Percentiles rank a stretch among this genome's conserved stretches.
Conservation (phyloP, 2,113 vertebrate species). For the Megaceryle torquata region DNA sequence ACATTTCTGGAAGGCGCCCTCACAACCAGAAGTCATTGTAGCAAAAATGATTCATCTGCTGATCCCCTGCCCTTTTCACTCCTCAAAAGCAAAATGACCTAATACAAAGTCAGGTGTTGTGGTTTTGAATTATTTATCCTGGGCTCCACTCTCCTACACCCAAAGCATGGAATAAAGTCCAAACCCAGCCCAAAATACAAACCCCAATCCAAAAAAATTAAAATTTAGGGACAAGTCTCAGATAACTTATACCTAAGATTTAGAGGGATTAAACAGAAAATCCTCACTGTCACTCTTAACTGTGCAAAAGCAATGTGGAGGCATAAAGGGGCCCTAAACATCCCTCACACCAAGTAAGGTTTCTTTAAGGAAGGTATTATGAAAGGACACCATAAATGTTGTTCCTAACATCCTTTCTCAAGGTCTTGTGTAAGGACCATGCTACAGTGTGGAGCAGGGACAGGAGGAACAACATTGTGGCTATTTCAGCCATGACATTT, state of each 20-base stretch:
- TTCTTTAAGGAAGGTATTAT: background rate
- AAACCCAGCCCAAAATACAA: background rate
- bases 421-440: background rate
- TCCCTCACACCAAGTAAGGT: accelerated
- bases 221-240: background rate
- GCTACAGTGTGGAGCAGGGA: background rate
- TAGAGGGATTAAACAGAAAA: background rate
- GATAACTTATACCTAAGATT: background rate
- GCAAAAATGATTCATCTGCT: background rate
- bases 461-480: background rate
- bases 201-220: background rate
- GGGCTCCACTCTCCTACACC: background rate
- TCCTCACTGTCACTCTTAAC: background rate
- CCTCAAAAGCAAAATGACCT: background rate
- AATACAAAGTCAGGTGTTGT: background rate
- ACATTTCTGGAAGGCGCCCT: background rate
- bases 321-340: background rate
- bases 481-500: conserved; percentile 47
- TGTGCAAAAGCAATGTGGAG: background rate
- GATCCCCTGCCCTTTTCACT: background rate
- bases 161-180: background rate
- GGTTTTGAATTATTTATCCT: background rate
- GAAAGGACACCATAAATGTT: background rate
- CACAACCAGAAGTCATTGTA: background rate
- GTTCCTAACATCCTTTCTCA: background rate